Percentiles rank a stretch among this genome's conserved stretches.
phyloP scores from a whole-genome alignment of 1,140 invertebrate genomes.

The Drosophila hydei region DNA sequence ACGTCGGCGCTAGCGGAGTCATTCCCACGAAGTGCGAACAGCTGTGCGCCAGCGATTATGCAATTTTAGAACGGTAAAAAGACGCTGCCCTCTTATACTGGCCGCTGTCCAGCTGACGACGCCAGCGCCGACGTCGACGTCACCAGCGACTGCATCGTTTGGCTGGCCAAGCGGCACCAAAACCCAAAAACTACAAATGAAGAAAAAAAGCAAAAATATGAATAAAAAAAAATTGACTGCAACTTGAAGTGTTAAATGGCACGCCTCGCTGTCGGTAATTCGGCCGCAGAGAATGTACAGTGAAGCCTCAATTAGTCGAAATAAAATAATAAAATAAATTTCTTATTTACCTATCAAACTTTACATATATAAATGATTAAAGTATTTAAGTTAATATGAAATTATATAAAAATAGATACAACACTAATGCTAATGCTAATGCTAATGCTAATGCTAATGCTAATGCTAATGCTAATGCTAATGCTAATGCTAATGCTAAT shows the following conservation, averaged over 20 bases:
- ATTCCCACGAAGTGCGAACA: conserved; percentile 17
- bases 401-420: too few species aligned
- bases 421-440: too few species aligned
- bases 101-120: conserved; percentile 25
- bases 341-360: too few species aligned
- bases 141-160: conserved; percentile 35
- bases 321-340: not conserved
- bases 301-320: not conserved
- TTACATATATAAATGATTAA: too few species aligned
- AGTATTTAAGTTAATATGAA: too few species aligned
- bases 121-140: not conserved
- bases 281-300: conserved; percentile 17
- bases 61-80: conserved; percentile 70
- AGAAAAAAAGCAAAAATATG: conserved; percentile 3
- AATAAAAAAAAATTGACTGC: conserved; percentile 21
- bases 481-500: too few species aligned
- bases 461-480: too few species aligned
- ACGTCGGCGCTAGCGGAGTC: conserved; percentile 1
- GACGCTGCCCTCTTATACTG: conserved; percentile 9
- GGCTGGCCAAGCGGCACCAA: conserved; percentile 60
- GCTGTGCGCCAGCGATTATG: conserved; percentile 54
- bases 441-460: too few species aligned
- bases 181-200: conserved; percentile 31
- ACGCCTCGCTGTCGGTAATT: conserved; percentile 32
- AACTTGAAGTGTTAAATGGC: conserved; percentile 36